Base-by-base conservation (phyloP, 2,797 vertebrate species). In the Cyprinella venusta region DNA sequence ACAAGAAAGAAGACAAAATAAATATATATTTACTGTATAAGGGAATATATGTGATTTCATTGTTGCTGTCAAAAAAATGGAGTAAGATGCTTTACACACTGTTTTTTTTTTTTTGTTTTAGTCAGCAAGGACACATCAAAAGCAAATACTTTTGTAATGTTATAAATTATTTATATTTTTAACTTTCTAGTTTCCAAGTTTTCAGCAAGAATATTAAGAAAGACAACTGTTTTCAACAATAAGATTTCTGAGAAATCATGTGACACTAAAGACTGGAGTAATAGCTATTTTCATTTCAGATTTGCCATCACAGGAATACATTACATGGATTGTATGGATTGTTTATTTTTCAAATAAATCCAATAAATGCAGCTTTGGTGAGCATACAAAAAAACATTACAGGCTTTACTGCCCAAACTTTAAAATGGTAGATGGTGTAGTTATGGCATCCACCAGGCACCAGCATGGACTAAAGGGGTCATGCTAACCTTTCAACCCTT, bases 351-450 rank as follows among this genome's bases (percentile, higher is more conserved):
- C 1, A 48, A 48, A 48, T 7, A 19, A 19, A n/a, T n/a, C 8
- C 2, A n/a, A 56, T 56, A 56, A 56, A 56, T 56, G 21, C 54
- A 56, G 54, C 54, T n/a, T 56, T 56, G 21, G 8, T 56, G 21
- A 10, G 54, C 9, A n/a, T 56, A 4, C 21, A 56, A 3, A 71
- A 19, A 50, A 19, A 50, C 16, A 13, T 4, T 18, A 40, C 1
- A 9, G 26, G 6, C 30, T 30, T 30, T 30, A 30, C 26, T 1
- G 26, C 30, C 1, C 12, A n/a, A 40, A 40, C 21, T 59, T 75
- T 56, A 56, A 54, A 75, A 21, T 13, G 2, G 19, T 38, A 56
- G 50, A 56, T 75, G 52, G 72, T 75, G 52, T 74, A 74, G 71
- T 38, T 54, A 36, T 8, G 30, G 48, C 24, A 72, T 19, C 70